A percentile compares a stretch with the other conserved stretches of the same genome.
phyloP scores from a whole-genome alignment of 2,888 invertebrate genomes.

The Eupeodes luniger region DNA sequence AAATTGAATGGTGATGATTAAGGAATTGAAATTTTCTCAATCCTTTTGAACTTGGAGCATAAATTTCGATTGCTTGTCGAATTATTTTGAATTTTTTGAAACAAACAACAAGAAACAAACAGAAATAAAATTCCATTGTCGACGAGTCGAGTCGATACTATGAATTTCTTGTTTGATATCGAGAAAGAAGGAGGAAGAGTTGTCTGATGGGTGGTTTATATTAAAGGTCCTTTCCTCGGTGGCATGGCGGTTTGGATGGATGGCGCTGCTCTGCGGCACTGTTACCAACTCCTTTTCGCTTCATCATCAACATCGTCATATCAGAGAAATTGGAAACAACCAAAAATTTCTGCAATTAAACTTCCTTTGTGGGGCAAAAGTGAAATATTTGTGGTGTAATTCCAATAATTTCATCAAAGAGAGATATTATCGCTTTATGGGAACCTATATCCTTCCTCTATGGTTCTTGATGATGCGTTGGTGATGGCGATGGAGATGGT shows the following conservation, averaged over 20 bases:
- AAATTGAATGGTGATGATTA: slow-evolving; percentile 24
- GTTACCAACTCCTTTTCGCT: not conserved
- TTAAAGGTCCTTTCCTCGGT: no score
- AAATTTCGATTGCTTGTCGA: slow-evolving; percentile 51
- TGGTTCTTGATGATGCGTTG: slow-evolving; percentile 14
- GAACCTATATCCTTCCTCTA: slow-evolving; percentile 30
- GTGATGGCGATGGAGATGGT: not conserved
- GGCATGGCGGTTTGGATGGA: no score
- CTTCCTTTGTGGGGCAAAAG: slow-evolving; percentile 70
- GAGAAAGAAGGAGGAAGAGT: not conserved
- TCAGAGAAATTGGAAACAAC: slow-evolving; percentile 25
- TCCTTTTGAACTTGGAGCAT: slow-evolving; percentile 32
- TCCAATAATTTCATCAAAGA: slow-evolving; percentile 76
- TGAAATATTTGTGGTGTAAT: slow-evolving; percentile 75
- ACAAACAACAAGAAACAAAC: not conserved
- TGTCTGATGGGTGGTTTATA: not conserved
- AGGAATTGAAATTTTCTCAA: slow-evolving; percentile 32
- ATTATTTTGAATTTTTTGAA: slow-evolving; percentile 55
- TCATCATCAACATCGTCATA: not conserved
- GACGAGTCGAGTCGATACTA: not conserved
- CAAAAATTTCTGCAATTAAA: slow-evolving; percentile 72
- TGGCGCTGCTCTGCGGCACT: no score
- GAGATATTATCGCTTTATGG: slow-evolving; percentile 72
- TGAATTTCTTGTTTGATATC: not conserved
- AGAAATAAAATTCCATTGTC: slow-evolving; percentile 57